Conservation (phyloP, 2,888 invertebrate species). For the Dasypogon diadema region DNA sequence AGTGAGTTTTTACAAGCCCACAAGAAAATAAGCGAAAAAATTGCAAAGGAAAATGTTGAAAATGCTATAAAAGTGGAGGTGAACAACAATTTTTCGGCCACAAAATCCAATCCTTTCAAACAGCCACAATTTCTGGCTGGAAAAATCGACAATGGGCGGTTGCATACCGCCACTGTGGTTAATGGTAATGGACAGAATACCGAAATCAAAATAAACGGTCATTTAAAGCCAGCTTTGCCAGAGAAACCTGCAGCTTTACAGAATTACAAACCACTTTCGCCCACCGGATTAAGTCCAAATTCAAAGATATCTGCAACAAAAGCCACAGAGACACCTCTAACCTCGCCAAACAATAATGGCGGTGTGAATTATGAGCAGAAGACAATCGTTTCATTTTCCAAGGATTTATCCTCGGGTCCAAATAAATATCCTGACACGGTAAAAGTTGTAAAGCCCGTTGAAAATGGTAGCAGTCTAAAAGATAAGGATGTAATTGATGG, state of each 20-base stretch:
- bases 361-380: constrained; percentile 64
- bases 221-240: constrained; percentile 4
- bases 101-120: not conserved
- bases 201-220: not conserved
- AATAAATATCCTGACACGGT: constrained; percentile 67
- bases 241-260: constrained; percentile 4
- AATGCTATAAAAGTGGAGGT: not conserved
- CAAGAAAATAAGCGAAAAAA: constrained; percentile 42
- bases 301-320: not conserved
- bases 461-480: not conserved
- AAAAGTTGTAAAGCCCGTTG: constrained; percentile 59
- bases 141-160: not conserved
- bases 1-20: constrained; percentile 41
- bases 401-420: constrained; percentile 63
- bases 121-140: not conserved
- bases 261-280: constrained; percentile 25
- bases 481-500: constrained; percentile 61
- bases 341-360: constrained; percentile 6
- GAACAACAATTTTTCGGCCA: not conserved
- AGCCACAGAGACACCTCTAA: constrained; percentile 31
- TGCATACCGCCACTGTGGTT: not conserved
- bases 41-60: constrained; percentile 12
- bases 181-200: not conserved
- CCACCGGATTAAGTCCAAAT: not conserved
- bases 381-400: constrained; percentile 65